Evolutionary conservation across 2,113 vertebrate genomes (phyloP), one percentile per base, ranked within the genome.

Genomic region (Andinoacara biseriatus): DNA sequence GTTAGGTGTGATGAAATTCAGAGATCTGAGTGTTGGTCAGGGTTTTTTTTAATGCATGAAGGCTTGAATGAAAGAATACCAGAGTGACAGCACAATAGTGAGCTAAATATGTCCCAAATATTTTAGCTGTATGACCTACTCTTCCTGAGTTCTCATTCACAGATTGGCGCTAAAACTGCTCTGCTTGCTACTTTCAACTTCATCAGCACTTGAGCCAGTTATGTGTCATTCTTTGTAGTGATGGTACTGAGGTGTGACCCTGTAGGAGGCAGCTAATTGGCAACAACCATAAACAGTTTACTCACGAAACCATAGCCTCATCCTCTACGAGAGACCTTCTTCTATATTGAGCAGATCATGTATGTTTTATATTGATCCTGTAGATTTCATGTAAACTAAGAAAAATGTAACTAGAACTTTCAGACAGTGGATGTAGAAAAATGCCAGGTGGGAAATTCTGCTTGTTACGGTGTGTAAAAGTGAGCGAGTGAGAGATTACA

Each of bases 311-410:
- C 52, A 61, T 74, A 9, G 84, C 78, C 80, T 91, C 78, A 60
- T 87, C 74, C 69, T 87, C 82, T 81, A 67, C 33, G 79, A 14
- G 46, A 76, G 18, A 75, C 74, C 67, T 75, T 85, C 26, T 89
- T 90, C 74, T 92, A 87, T 80, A 87, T 75, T 88, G 80, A 10
- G 3, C 84, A 86, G 20, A 75, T 82, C 33, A 35, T 86, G 69
- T 83, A 76, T 89, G 79, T 93, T 89, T 93, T 80, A 72, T 75
- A 86, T 29, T 81, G n/a, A 82, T 83, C 46, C 24, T 77, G 82
- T 77, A 86, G 78, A 90, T 91, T 93, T 91, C 90, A 89, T 82
- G 74, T 67, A 84, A 91, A 80, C 65, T 22, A 87, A 81, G 78
- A 80, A 15, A 74, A 75, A 85, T 86, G 40, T 90, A 85, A 84